Base-by-base conservation (phyloP, 1,140 invertebrate genomes). In the Tetragonula clypearis region DNA sequence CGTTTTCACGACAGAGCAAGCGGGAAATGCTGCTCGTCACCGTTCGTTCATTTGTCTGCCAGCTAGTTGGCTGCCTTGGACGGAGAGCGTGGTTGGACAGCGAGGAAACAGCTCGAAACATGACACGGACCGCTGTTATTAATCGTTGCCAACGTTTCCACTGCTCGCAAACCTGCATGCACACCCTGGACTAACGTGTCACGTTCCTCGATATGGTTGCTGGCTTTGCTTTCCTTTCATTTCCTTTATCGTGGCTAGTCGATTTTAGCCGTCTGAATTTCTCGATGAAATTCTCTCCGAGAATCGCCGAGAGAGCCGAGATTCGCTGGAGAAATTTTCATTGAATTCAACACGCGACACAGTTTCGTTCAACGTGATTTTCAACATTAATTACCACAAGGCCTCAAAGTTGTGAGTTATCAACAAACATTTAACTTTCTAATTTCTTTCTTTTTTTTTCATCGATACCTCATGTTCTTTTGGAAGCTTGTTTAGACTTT, bases 21-120 rank as follows among this genome's bases (percentile, higher is more conserved):
- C 93, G 92, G 92, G 90, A 94, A 95, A 94, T 94, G 90, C 92
- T 93, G 87, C 93, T 92, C 92, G 94, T 95, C 94, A 94, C 91
- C 92, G 93, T 82, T 88, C 92, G 92, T 94, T 94, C 94, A 95
- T 95, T 95, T 94, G 91, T 94, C 91, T 92, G 76, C 78, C 55
- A 0, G 77, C 76, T 84, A 55, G 80, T 75, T 78, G 41, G 84
- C 82, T 88, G 84, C 75, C 76, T 79, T 41, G 73, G 77, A 85
- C 87, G 83, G 77, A 55, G 62, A 72, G 58, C 26, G 14, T 60
- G 77, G 60, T 69, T 62, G 79, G 84, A 88, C 65, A 68, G 56
- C 72, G 21, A 69, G 73, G 82, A 82, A 84, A 85, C 83, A 77
- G 84, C 84, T 73, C 62, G 65, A 80, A 65, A 69, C 73, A 81